Conservation (phyloP, 2,797 vertebrate genomes). For the Anableps anableps region DNA sequence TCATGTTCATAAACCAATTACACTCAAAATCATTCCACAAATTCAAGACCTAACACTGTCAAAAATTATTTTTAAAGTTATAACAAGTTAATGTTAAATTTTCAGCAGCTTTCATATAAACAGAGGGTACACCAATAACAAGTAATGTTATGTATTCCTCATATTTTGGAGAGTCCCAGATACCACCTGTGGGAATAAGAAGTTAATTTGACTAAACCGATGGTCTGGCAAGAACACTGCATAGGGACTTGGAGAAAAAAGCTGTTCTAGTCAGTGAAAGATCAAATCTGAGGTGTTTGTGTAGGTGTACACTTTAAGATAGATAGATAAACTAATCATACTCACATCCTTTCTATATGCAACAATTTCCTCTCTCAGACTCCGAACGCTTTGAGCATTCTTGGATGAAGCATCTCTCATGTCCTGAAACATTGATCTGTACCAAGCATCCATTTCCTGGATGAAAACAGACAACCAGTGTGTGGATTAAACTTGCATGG, state of each 20-base stretch:
- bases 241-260: neutral
- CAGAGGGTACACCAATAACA: neutral
- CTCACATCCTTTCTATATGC: conserved; percentile 83
- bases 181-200: neutral
- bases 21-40: neutral
- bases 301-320: neutral
- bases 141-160: neutral
- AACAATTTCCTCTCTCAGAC: conserved; percentile 77
- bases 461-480: neutral
- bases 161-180: neutral
- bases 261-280: neutral
- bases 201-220: neutral
- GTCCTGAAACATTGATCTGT: conserved; percentile 85
- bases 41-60: neutral
- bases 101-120: neutral
- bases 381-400: conserved; percentile 77
- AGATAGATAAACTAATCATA: conserved; percentile 7
- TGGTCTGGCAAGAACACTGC: neutral
- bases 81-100: neutral
- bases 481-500: neutral
- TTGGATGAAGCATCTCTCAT: conserved; percentile 80
- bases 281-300: neutral
- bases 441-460: conserved; percentile 84
- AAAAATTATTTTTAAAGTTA: no score
- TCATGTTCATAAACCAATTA: neutral